phyloP scores from a whole-genome alignment of 2,888 invertebrate species.

The Heteropelma amictum region DNA sequence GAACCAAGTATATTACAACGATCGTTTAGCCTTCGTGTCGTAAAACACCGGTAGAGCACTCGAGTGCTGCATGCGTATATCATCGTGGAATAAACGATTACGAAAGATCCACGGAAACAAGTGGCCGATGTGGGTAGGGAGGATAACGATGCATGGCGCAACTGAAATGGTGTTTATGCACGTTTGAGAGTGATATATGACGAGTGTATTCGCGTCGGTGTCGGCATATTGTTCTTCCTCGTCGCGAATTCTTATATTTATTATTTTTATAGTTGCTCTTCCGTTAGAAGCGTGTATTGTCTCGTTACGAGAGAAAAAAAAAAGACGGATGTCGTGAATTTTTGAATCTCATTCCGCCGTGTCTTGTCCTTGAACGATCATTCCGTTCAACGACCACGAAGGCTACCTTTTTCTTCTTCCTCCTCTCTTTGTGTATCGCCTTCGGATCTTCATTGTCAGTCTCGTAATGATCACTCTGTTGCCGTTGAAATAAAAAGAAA shows the following conservation, averaged over 20 bases:
- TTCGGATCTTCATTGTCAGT: conserved; percentile 39
- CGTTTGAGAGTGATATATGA: too few species aligned
- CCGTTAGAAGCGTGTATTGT: neutral
- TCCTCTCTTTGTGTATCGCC: conserved; percentile 13
- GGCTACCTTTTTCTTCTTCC: conserved; percentile 35
- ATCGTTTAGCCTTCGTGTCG: conserved; percentile 46
- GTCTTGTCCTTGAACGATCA: conserved; percentile 51
- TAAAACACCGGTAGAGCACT: conserved; percentile 33
- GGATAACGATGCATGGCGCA: conserved; percentile 37
- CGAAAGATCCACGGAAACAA: conserved; percentile 34
- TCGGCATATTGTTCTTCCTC: neutral
- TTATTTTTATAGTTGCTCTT: conserved; percentile 15
- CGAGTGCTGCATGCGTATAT: conserved; percentile 3
- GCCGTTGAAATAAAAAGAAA: too few species aligned
- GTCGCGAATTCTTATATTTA: conserved; percentile 48
- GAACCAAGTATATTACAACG: conserved; percentile 9
- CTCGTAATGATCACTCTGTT: too few species aligned
- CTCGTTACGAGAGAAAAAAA: neutral
- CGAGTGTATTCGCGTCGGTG: conserved; percentile 1
- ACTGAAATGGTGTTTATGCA: too few species aligned
- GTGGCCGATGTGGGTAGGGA: neutral
- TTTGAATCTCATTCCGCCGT: conserved; percentile 5
- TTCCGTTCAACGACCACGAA: conserved; percentile 55
- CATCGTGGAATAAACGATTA: conserved; percentile 26
- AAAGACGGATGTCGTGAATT: conserved; percentile 6